Base-by-base conservation (phyloP, 2,888 invertebrate species). In the Melieria omissa region DNA sequence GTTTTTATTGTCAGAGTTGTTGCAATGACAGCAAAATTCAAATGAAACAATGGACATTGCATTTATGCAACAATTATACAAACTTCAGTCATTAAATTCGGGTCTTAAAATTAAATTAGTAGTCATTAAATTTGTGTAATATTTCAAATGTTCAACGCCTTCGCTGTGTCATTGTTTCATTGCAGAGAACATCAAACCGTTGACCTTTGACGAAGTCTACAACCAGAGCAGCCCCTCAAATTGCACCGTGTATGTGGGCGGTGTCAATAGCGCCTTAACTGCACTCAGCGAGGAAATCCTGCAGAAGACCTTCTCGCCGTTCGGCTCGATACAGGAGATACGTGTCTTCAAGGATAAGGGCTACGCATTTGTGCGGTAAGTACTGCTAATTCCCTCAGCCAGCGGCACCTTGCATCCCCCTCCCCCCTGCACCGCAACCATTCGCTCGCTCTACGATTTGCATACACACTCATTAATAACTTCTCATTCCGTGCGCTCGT, bases 291-390 rank as follows among this genome's bases (percentile, higher is more conserved):
- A 99, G 88, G 99, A 99, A 86, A 91, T 99, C 82, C 94, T 99
- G 91, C 96, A 97, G 89, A 96, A 97, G 89, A 96, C 96, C 69
- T 99, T 99, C 89, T 92, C 94, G 78, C 94, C 93, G 41, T 99
- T 95, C 87, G 99, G 99, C 75, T 93, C 94, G 83, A 98, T 99
- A 86, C 95, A 97, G 88, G 99, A 99, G 90, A 96, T 99, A 80
- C 91, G 98, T 80, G 97, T 98, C 81, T 99, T 99, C 90, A 98
- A 98, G 89, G 98, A 99, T 85, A 99, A 99, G 88, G 99, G 99
- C 81, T 99, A 98, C 85, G 98, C 98, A 81, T 98, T 98, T 87
- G 94, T 98, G 85, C 93, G 95, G 95, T 95, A 81, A 71, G 70
- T 52, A 57, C 41, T 52, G 52, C 44, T 16, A 61, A 67, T 29